Evolutionary conservation across 2,888 invertebrate species (phyloP).

Genomic region (Pachydiplax longipennis): DNA sequence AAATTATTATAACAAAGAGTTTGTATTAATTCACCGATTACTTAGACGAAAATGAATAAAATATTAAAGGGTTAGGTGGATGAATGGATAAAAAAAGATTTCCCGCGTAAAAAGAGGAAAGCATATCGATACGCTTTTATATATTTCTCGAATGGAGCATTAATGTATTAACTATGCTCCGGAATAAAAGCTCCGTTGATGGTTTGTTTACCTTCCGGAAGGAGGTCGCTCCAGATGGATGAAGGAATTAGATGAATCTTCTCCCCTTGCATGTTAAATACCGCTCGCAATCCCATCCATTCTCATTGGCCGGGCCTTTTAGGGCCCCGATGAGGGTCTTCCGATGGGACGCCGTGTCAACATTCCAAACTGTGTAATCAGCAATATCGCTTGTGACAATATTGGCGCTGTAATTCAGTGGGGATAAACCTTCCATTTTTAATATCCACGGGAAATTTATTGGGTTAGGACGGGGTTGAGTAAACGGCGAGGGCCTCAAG

Average conservation of each 20-base stretch:
- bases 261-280: neutral
- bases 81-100: no score
- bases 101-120: no score
- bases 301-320: neutral
- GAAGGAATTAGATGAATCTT: neutral
- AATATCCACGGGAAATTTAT: neutral
- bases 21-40: no score
- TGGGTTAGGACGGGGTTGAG: neutral
- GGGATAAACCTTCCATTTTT: conserved; percentile 1
- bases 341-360: neutral
- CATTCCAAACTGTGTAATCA: conserved; percentile 32
- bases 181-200: no score
- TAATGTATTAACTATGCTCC: no score
- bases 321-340: neutral
- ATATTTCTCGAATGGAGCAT: no score
- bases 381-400: conserved; percentile 40
- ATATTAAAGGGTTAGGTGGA: no score
- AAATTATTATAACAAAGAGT: no score
- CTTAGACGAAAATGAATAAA: no score
- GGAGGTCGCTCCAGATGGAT: neutral
- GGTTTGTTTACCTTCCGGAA: neutral
- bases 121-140: no score
- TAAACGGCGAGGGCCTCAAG: neutral
- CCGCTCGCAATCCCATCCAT: neutral
- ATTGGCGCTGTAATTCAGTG: conserved; percentile 21